A percentile compares a stretch with the other conserved stretches of the same genome.
These are phyloP conservation scores for Siniperca scherzeri DNA, from an alignment of 2,797 vertebrate genomes.

Conservation along the genomic window DNA sequence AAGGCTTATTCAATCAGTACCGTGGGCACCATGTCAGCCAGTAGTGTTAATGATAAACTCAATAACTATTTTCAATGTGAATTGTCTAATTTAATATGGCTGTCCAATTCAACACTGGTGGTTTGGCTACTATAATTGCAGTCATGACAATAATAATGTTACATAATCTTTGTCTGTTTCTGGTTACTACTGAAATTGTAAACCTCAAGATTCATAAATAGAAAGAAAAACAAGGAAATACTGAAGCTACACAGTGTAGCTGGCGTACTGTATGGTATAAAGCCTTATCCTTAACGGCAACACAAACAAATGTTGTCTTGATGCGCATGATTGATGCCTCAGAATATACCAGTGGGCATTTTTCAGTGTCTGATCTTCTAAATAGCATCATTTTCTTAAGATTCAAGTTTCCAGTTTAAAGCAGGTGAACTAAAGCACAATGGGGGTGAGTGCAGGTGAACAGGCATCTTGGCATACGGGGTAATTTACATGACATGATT, in stretches of 20 bases:
- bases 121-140: no score
- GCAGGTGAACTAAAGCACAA: constrained; percentile 28
- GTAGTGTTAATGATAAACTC: not conserved
- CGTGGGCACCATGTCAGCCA: not conserved
- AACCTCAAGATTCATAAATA: not conserved
- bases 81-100: no score
- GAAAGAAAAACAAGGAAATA: not conserved
- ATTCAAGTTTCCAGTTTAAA: constrained; percentile 25
- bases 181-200: not conserved
- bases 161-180: not conserved
- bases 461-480: constrained; percentile 29
- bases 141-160: not conserved
- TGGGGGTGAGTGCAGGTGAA: constrained; percentile 27
- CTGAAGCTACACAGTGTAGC: not conserved
- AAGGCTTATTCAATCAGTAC: not conserved
- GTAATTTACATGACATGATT: constrained; percentile 35
- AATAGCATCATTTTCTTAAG: not conserved
- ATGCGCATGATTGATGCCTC: not conserved
- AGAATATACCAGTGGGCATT: no score
- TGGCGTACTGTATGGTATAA: not conserved
- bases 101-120: not conserved
- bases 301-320: not conserved
- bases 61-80: no score
- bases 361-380: no score
- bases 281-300: not conserved